A percentile compares a stretch with the other conserved stretches of the same genome.
These are phyloP conservation scores for Nebria ingens DNA, from an alignment of 1,140 invertebrate species.

Conservation along the genomic window DNA sequence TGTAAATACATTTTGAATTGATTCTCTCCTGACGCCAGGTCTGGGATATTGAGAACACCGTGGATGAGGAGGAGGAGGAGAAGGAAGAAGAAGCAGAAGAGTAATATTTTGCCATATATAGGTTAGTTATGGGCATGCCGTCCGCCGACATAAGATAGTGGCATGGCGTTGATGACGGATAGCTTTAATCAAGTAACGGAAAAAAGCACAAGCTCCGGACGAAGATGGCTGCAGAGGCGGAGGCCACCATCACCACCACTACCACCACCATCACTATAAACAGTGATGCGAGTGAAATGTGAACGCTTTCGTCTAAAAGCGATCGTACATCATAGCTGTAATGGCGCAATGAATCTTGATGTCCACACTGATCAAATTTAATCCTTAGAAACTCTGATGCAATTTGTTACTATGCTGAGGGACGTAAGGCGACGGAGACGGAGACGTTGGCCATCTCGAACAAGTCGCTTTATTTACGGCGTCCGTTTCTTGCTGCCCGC, in stretches of 20 bases:
- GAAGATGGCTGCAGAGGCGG: too few species aligned
- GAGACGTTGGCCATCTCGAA: background rate
- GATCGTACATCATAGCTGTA: slow-evolving; percentile 33
- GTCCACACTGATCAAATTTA: slow-evolving; percentile 38
- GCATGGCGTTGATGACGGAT: background rate
- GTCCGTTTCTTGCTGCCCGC: background rate
- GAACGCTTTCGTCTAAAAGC: slow-evolving; percentile 30
- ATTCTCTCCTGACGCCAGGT: too few species aligned
- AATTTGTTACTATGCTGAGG: slow-evolving; percentile 26
- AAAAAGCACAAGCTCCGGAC: background rate
- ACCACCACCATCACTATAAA: background rate
- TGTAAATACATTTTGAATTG: too few species aligned
- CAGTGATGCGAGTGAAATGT: slow-evolving; percentile 2
- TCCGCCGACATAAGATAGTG: background rate
- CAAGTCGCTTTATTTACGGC: background rate
- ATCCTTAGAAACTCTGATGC: slow-evolving; percentile 31
- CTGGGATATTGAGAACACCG: too few species aligned
- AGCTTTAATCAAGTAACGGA: background rate
- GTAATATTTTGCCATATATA: too few species aligned
- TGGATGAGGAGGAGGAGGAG: too few species aligned
- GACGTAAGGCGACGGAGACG: background rate
- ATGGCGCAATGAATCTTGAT: slow-evolving; percentile 38
- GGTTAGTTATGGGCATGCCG: background rate
- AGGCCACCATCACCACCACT: background rate
- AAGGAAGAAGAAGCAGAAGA: too few species aligned